Evolutionary conservation across 2,797 vertebrate species (phyloP).

Genomic region (Sebastes umbrosus): DNA sequence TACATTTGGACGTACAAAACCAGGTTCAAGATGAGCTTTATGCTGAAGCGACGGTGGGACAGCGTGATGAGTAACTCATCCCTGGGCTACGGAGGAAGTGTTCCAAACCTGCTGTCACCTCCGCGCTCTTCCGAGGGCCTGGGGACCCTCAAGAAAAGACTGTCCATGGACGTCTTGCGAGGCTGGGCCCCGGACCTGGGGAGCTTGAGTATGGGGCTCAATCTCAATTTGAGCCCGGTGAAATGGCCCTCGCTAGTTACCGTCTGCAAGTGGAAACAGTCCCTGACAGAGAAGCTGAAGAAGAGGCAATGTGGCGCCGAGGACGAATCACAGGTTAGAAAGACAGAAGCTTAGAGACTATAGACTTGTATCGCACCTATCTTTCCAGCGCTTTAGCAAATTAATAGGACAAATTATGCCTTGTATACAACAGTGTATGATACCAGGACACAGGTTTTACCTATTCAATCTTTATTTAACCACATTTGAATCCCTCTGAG

Average conservation of each 20-base stretch:
- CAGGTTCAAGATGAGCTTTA: conserved; percentile 67
- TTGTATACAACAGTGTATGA: not conserved
- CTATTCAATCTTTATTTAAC: not conserved
- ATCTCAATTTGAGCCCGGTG: conserved; percentile 55
- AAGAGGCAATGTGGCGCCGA: conserved; percentile 65
- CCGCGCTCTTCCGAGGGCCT: conserved; percentile 16
- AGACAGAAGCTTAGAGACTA: not conserved
- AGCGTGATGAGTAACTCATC: conserved; percentile 53
- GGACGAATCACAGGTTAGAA: conserved; percentile 76
- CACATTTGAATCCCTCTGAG: not conserved
- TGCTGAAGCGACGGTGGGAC: conserved; percentile 40
- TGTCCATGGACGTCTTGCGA: conserved; percentile 71
- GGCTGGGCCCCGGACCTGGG: conserved; percentile 62
- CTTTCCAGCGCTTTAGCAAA: not conserved
- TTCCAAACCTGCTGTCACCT: conserved; percentile 65
- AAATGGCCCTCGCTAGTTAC: conserved; percentile 78
- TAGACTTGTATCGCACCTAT: not conserved
- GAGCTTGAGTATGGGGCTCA: conserved; percentile 52
- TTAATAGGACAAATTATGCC: not conserved
- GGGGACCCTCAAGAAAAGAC: conserved; percentile 65
- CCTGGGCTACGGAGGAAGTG: conserved; percentile 75
- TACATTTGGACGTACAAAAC: not conserved
- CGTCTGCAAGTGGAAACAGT: conserved; percentile 80
- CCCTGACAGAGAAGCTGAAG: conserved; percentile 73
- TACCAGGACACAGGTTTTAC: not conserved